A percentile compares a stretch with the other conserved stretches of the same genome.
These are phyloP conservation scores for Paracanthobrama guichenoti DNA, from an alignment of 2,113 vertebrate species.

Conservation along the genomic window DNA sequence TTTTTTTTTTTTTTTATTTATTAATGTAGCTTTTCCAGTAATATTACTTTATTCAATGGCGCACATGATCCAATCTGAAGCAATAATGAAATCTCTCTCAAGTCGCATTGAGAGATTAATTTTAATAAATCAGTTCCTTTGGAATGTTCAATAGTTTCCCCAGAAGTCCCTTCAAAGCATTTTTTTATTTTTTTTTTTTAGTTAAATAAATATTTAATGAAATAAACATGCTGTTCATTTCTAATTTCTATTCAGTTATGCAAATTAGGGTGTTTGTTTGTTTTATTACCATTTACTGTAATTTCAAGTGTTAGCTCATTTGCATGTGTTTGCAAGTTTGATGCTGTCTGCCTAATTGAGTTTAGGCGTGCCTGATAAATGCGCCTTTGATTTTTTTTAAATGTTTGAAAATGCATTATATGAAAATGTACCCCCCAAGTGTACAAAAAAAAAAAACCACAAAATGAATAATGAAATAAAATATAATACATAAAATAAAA, in stretches of 20 bases:
- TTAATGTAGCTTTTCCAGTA: no score
- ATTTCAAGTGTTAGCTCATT: not conserved
- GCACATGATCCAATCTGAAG: no score
- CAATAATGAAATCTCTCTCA: not conserved
- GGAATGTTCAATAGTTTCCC: not conserved
- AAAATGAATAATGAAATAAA: no score
- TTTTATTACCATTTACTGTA: not conserved
- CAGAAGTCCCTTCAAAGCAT: not conserved
- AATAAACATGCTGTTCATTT: not conserved
- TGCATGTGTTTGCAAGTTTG: not conserved
- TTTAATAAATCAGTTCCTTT: not conserved
- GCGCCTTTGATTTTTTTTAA: not conserved
- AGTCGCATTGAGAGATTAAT: not conserved
- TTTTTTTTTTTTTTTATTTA: no score
- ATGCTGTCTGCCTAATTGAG: not conserved
- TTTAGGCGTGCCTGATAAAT: not conserved
- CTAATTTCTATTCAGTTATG: not conserved
- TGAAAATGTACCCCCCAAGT: no score
- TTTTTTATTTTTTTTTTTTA: not conserved
- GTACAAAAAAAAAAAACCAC: no score
- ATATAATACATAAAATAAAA: no score
- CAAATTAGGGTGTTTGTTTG: not conserved
- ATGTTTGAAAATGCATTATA: not conserved
- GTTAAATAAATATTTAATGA: not conserved
- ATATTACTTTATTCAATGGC: no score